A percentile compares a stretch with the other conserved stretches of the same genome.
These are phyloP conservation scores for Drosophila ogumai DNA, from an alignment of 1,140 invertebrate species.

Conservation along the genomic window DNA sequence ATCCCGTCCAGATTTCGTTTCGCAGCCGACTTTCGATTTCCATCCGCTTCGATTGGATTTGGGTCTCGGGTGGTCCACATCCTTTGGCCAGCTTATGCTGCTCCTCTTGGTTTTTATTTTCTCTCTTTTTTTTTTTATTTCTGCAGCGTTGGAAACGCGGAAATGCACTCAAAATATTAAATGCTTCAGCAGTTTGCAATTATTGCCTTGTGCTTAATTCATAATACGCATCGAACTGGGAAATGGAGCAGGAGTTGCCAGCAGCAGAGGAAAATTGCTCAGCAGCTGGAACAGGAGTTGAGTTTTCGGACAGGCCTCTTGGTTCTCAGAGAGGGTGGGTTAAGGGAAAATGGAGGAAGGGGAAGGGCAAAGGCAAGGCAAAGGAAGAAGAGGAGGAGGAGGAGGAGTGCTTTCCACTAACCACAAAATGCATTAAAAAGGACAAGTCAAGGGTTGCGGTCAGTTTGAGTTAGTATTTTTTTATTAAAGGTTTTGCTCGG, in stretches of 20 bases:
- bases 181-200: conserved; percentile 82
- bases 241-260: conserved; percentile 9
- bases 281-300: conserved; percentile 7
- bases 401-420: not conserved
- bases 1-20: conserved; percentile 14
- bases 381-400: not conserved
- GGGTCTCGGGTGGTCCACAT: conserved; percentile 4
- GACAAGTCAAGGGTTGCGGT: conserved; percentile 4
- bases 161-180: conserved; percentile 84
- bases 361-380: not conserved
- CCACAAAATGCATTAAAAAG: conserved; percentile 22
- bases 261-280: conserved; percentile 2
- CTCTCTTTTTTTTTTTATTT: conserved; percentile 4
- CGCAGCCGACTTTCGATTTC: conserved; percentile 67
- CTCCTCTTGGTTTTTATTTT: conserved; percentile 2
- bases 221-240: conserved; percentile 59
- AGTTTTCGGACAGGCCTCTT: conserved; percentile 20
- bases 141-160: conserved; percentile 60
- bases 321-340: conserved; percentile 33
- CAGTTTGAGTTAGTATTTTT: not conserved
- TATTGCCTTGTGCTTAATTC: conserved; percentile 79
- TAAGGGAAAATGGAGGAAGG: not conserved
- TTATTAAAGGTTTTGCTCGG: not conserved
- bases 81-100: conserved; percentile 16
- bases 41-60: conserved; percentile 55